Base-by-base conservation (phyloP, 2,888 invertebrate species). In the Noctua fimbriata region DNA sequence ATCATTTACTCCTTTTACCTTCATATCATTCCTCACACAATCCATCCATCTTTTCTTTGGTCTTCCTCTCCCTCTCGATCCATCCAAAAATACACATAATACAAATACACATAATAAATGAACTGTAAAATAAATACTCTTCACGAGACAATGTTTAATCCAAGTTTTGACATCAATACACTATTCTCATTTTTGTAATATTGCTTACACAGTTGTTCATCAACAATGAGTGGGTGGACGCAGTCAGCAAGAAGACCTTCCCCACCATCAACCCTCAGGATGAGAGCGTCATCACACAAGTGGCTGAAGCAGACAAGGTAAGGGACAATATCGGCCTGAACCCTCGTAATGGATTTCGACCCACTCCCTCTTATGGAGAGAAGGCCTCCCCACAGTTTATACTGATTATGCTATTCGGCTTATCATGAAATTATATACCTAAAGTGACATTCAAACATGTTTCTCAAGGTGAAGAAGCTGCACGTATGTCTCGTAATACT, bases 281-380 rank as follows among this genome's bases (percentile, higher is more conserved):
- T 90, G 98, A 98, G 82, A 96, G 97, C 90, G 97, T 98, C 88
- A 98, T 99, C 89, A 94, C 96, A n/a, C 97, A 98, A 90, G 98
- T 99, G 65, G 97, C 98, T 75, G 99, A 99, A 96, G 99, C 98
- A 76, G 98, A 98, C 93, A 98, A 98, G 97, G 98, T 98, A 96
- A 84, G 65, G 69, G 28, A 12, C 1, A 3, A 18, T 60, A 2
- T 60, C 16, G 7, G 7, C 7, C 28, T 7, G 16, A 2, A 21
- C 4, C 63, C 32, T 32, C 32, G 32, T 32, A 18, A 63, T 32
- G 32, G 3, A 63, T 18, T 32, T 63, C 16, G 28, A 16, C 16
- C 28, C 28, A 14, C 16, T 60, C 6, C 1, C 14, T 60, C 16
- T 28, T n/a, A 5, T 2, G 16, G 16, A 60, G 28, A 14, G 16